Evolutionary conservation across 2,797 vertebrate species (phyloP).

Genomic region (Pangasius djambal): DNA sequence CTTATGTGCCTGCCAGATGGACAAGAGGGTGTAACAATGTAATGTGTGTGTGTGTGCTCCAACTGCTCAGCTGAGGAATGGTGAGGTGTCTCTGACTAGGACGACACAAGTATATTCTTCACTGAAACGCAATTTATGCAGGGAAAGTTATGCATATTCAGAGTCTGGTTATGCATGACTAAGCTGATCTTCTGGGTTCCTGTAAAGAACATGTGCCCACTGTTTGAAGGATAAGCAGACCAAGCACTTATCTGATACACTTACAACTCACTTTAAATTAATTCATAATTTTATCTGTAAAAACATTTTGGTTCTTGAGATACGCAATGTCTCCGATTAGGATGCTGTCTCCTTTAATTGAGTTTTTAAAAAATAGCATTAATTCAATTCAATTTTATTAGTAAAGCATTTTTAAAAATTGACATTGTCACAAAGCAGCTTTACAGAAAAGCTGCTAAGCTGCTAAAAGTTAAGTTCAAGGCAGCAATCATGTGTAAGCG

Average conservation of each 20-base stretch:
- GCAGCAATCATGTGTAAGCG: neutral
- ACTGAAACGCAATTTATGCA: neutral
- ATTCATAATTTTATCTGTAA: neutral
- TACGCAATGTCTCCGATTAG: neutral
- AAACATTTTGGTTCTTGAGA: neutral
- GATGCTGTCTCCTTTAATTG: neutral
- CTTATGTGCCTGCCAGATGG: slow-evolving; percentile 50
- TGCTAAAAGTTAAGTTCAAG: neutral
- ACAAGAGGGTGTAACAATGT: slow-evolving; percentile 60
- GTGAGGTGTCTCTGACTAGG: neutral
- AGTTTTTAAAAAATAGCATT: too few species aligned
- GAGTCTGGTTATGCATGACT: neutral
- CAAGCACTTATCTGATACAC: neutral
- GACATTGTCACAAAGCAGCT: too few species aligned
- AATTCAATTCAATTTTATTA: too few species aligned
- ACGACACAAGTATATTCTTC: neutral
- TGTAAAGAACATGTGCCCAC: neutral
- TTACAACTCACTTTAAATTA: neutral
- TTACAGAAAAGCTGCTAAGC: too few species aligned
- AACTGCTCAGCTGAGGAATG: slow-evolving; percentile 66
- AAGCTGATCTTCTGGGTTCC: neutral
- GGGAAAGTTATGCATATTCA: neutral
- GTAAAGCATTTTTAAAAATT: too few species aligned
- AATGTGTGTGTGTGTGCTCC: slow-evolving; percentile 45
- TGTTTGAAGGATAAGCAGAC: neutral